Conservation (phyloP, 2,113 vertebrate genomes). For the Panthera tigris region DNA sequence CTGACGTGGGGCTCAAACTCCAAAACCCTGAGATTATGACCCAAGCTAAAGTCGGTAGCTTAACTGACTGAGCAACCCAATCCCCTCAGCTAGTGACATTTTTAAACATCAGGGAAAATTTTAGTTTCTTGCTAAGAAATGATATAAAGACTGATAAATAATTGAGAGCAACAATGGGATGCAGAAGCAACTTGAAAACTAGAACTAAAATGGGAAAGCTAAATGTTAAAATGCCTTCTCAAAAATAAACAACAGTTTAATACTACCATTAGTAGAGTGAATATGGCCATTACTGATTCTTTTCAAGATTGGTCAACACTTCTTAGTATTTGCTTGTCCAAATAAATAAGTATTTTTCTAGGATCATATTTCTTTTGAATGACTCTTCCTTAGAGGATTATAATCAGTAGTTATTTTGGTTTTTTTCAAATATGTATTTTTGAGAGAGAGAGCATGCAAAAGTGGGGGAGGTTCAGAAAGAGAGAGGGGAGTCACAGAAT, state of each 20-base stretch:
- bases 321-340: not conserved
- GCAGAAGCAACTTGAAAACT: not conserved
- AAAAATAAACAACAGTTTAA: not conserved
- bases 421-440: no score
- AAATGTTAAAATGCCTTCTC: not conserved
- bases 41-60: no score
- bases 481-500: no score
- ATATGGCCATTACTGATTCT: not conserved
- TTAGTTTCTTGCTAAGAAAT: not conserved
- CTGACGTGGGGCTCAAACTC: no score
- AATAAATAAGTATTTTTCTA: not conserved
- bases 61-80: no score
- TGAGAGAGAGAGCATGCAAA: no score
- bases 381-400: not conserved
- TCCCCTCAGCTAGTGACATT: not conserved
- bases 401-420: not conserved
- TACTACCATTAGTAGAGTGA: not conserved
- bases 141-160: not conserved
- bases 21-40: no score
- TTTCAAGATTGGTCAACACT: not conserved
- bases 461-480: no score
- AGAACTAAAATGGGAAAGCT: not conserved
- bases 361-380: not conserved
- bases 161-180: not conserved
- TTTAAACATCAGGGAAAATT: not conserved